Evolutionary conservation across 2,797 vertebrate species (phyloP).

Genomic region (Halcyon badia): DNA sequence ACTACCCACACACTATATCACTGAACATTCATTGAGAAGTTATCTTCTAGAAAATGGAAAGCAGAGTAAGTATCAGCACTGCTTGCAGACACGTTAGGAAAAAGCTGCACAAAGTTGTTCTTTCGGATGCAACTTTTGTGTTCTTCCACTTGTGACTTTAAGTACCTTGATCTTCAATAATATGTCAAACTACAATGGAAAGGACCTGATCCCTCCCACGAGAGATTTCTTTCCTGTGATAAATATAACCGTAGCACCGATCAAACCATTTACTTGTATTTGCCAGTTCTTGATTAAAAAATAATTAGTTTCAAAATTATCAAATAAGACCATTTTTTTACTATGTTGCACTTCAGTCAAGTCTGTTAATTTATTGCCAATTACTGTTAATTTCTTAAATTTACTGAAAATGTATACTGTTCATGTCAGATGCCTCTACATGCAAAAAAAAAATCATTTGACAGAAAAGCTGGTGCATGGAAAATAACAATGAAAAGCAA

Average conservation of each 20-base stretch:
- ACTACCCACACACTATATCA: neutral
- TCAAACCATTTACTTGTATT: neutral
- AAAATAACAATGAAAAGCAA: neutral
- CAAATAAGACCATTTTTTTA: neutral
- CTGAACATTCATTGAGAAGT: neutral
- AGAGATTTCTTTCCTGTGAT: neutral
- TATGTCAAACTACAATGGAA: neutral
- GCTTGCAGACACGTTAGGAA: neutral
- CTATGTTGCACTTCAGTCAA: neutral
- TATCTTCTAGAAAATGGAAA: neutral
- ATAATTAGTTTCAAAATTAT: neutral
- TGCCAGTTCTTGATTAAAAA: neutral
- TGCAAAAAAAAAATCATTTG: neutral
- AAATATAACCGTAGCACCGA: neutral
- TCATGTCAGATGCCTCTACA: neutral
- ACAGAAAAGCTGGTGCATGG: neutral
- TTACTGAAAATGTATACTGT: neutral
- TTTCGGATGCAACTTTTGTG: neutral
- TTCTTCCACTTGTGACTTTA: neutral
- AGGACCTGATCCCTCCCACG: neutral
- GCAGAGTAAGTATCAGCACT: neutral
- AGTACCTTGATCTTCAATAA: neutral
- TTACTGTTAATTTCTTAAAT: neutral
- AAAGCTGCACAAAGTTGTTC: neutral
- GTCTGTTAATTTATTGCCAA: neutral